A percentile compares a stretch with the other conserved stretches of the same genome.
Evolutionary conservation across 1,140 invertebrate genomes (phyloP).

Genomic region (Helicorthomorpha holstii): DNA sequence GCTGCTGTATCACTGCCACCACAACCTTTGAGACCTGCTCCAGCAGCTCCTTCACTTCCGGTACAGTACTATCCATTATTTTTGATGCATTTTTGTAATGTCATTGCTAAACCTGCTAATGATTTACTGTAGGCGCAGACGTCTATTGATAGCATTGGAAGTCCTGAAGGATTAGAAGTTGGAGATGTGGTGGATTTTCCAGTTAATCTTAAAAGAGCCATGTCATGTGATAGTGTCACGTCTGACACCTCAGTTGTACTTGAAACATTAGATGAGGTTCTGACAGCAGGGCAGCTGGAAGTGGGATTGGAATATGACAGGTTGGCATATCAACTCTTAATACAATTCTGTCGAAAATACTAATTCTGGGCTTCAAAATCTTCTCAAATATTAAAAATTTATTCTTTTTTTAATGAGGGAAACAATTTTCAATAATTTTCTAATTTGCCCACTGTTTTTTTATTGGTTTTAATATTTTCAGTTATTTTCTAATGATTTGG

Average conservation of each 20-base stretch:
- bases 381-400: neutral
- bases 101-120: no score
- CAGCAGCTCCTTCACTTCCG: conserved; percentile 18
- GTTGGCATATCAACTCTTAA: no score
- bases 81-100: no score
- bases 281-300: conserved; percentile 53
- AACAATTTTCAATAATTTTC: no score
- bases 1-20: conserved; percentile 22
- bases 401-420: no score
- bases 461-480: no score
- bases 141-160: neutral
- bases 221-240: conserved; percentile 64
- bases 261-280: conserved; percentile 45
- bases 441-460: no score
- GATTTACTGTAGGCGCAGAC: neutral
- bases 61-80: conserved; percentile 10
- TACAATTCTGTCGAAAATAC: no score
- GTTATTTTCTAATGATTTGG: no score
- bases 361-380: no score
- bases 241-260: conserved; percentile 60
- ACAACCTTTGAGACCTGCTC: conserved; percentile 35
- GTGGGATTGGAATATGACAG: conserved; percentile 59
- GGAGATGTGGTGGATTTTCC: conserved; percentile 20
- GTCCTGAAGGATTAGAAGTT: conserved; percentile 9
- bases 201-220: conserved; percentile 37